Conservation (phyloP, 2,113 vertebrate species). For the Athene noctua region DNA sequence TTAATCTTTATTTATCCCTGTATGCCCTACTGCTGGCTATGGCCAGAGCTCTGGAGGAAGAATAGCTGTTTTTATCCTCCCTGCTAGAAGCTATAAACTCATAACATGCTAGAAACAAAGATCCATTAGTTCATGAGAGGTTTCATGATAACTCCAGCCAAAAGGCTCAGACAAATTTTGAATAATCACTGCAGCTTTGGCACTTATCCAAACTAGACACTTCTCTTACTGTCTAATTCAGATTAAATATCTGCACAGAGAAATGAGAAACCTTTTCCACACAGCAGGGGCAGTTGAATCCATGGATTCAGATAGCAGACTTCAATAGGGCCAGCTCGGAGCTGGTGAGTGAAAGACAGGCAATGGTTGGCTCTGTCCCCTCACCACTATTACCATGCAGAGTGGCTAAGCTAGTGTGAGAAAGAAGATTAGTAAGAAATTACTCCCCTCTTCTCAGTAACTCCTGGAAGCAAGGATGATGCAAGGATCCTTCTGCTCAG, state of each 20-base stretch:
- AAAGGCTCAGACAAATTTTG: neutral
- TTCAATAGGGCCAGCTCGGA: fast-evolving
- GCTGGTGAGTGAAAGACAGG: neutral
- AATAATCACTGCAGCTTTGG: neutral
- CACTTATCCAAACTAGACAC: neutral
- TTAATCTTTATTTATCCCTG: neutral
- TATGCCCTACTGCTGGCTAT: neutral
- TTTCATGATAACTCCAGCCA: neutral
- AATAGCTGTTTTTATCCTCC: neutral
- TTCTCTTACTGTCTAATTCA: neutral
- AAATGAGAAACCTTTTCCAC: neutral
- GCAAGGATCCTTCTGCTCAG: neutral
- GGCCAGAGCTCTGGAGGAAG: neutral
- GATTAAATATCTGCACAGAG: neutral
- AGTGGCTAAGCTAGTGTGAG: neutral
- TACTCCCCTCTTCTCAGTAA: neutral
- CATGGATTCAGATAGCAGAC: neutral
- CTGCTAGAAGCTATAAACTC: neutral
- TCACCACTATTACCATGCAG: neutral
- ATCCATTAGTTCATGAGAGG: neutral
- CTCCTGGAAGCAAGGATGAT: neutral
- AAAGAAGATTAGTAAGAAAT: slow-evolving; percentile 21
- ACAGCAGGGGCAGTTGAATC: neutral
- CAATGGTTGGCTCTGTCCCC: neutral
- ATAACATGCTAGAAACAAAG: neutral